A percentile compares a stretch with the other conserved stretches of the same genome.
phyloP scores from a whole-genome alignment of 2,113 vertebrate genomes.

The Stictonetta naevosa region DNA sequence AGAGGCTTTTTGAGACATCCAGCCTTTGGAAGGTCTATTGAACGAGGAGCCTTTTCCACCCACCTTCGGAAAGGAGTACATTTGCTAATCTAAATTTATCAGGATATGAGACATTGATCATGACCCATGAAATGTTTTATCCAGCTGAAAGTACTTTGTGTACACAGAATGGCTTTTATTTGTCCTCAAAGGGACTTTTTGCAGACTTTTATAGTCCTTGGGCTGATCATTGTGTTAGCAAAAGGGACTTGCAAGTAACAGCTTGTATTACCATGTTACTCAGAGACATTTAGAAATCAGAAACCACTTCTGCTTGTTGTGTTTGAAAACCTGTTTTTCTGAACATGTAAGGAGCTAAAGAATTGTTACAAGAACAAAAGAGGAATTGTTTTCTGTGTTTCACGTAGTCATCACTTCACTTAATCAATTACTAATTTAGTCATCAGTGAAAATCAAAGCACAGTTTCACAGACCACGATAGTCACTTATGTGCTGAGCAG shows the following conservation, averaged over 20 bases:
- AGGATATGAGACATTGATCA: constrained; percentile 28
- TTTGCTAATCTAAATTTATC: constrained; percentile 31
- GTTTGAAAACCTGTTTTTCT: not conserved
- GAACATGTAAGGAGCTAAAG: not conserved
- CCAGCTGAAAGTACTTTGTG: not conserved
- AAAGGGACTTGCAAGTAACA: not conserved
- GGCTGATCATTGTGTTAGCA: not conserved
- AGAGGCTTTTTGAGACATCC: not conserved
- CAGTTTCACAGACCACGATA: not conserved
- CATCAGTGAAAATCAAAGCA: not conserved
- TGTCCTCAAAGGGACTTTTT: constrained; percentile 5
- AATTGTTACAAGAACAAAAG: not conserved
- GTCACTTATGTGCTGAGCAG: not conserved
- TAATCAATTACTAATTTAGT: not conserved
- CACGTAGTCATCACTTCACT: not conserved
- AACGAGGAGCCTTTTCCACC: not conserved
- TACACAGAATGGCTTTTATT: constrained; percentile 5
- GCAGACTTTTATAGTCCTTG: not conserved
- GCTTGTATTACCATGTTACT: not conserved
- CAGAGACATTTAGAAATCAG: not conserved
- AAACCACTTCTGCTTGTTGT: not conserved
- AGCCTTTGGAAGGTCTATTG: not conserved
- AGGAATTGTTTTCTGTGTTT: not conserved
- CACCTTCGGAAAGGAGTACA: not conserved
- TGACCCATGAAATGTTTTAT: constrained; percentile 29